Base-by-base conservation (phyloP, 2,888 invertebrate species). In the Siphlonurus alternatus region DNA sequence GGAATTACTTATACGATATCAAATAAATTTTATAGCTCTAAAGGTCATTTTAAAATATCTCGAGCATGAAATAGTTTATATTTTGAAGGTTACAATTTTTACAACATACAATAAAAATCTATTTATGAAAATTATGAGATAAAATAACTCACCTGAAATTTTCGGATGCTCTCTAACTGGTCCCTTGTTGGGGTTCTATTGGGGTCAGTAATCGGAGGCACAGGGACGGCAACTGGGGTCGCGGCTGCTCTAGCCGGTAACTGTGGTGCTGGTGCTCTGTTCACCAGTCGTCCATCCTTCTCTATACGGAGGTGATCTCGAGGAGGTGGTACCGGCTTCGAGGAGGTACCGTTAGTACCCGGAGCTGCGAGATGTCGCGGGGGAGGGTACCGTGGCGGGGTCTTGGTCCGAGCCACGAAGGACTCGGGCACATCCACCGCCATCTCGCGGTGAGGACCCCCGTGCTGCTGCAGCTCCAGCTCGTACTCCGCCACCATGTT, bases 401-500 rank as follows among this genome's bases (percentile, higher is more conserved):
- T 92, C 79, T 94, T 94, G 77, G 88, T 89, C 72, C 89, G 81
- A 70, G 89, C 92, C 73, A 93, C 86, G 81, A 94, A 94, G 72
- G 88, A 88, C 76, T 94, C 94, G 73, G 97, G 97, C 72, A 95
- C 95, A 80, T 97, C 97, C 77, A 97, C 95, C 75, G 97, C 94
- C 92, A 96, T 93, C 85, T 97, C 97, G 75, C 96, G 87, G 82
- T 95, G 95, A 74, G 92, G 91, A 77, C 89, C 88, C 82, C 56
- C 56, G 56, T 56, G 56, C 56, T 56, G 56, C n/a, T 56, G 56
- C 56, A 56, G 22, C 56, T 56, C 56, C 19, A 56, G 56, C 56
- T 56, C 56, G n/a, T 56, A 56, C 56, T 56, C 56, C 15, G 56
- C 56, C 5, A 56, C 56, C 56, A 56, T 56, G 56, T 56, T 56